Base-by-base conservation (phyloP, 2,888 invertebrate genomes). In the Drosophila anceps region DNA sequence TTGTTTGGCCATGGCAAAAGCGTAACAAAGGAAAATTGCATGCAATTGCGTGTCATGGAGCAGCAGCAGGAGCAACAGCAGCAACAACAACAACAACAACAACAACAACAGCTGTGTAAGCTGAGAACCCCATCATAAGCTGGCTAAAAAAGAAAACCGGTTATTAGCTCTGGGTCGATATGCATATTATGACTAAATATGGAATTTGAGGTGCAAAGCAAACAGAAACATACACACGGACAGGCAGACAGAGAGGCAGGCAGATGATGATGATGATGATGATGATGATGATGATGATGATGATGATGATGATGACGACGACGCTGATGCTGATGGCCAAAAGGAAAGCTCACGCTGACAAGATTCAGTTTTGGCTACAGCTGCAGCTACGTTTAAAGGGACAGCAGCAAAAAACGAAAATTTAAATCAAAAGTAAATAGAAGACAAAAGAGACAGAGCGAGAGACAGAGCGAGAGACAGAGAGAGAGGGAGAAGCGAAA, bases 11-110 rank as follows among this genome's bases (percentile, higher is more conserved):
- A 67, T 64, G 67, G 63, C 62, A 63, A 69, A 69, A 77, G 69
- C 58, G 58, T 64, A 76, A 65, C 80, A 69, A 78, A 69, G 67
- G 77, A 77, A 79, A 82, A 84, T 81, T 81, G 84, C 82, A 84
- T 76, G 84, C 76, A 55, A 78, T 76, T 70, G 66, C 60, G 66
- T 74, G 62, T 35, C 43, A 31, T 39, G 41, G 18, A 37, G 29
- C 29, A 33, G 50, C 18, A 51, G 33, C 57, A 54, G 24, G 53
- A 43, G 20, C 12, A 43, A 5, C 62, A 59, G 15, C 62, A 64
- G 27, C 4, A 24, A 15, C 39, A 64, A 24, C 15, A 44, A 24
- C 41, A 64, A 37, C 39, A 44, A 18, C 18, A 59, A 15, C 20
- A 43, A 29, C 44, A 13, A 24, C 10, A 57, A 39, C 35, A 53